phyloP scores from a whole-genome alignment of 2,113 vertebrate genomes.

The Tympanuchus pallidicinctus region DNA sequence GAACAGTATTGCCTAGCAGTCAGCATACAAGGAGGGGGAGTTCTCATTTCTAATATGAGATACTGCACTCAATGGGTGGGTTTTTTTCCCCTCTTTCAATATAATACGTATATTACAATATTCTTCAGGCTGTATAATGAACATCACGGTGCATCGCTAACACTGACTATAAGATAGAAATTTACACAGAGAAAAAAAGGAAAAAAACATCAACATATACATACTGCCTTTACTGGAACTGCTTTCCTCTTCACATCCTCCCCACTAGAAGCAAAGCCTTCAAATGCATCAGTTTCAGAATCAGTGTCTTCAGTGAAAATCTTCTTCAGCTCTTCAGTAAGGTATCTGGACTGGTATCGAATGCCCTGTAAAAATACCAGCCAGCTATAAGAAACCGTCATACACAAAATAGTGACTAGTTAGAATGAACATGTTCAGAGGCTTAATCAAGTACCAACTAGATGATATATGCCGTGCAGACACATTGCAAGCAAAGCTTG shows the following conservation, averaged over 20 bases:
- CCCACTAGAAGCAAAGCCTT: constrained; percentile 83
- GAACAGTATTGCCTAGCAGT: not conserved
- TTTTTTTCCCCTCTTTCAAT: not conserved
- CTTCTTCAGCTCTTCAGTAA: constrained; percentile 84
- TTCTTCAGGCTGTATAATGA: not conserved
- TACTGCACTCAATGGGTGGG: not conserved
- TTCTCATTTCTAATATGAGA: not conserved
- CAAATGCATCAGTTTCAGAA: constrained; percentile 86
- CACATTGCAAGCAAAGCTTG: not conserved
- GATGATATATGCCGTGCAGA: not conserved
- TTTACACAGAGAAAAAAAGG: not conserved
- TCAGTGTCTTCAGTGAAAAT: constrained; percentile 92
- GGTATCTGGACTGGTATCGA: constrained; percentile 81
- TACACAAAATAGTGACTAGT: not conserved
- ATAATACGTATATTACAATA: not conserved
- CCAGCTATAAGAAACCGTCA: not conserved
- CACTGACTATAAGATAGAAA: not conserved
- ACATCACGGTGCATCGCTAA: not conserved
- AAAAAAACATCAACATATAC: not conserved
- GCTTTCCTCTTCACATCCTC: constrained; percentile 57
- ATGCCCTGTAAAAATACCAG: constrained; percentile 68
- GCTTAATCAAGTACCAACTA: not conserved
- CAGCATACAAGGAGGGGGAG: not conserved
- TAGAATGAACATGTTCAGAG: not conserved
- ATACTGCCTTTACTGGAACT: constrained; percentile 59